These are phyloP conservation scores for Petrolisthes manimaculis DNA, from an alignment of 2,888 invertebrate genomes.

Conservation along the genomic window DNA sequence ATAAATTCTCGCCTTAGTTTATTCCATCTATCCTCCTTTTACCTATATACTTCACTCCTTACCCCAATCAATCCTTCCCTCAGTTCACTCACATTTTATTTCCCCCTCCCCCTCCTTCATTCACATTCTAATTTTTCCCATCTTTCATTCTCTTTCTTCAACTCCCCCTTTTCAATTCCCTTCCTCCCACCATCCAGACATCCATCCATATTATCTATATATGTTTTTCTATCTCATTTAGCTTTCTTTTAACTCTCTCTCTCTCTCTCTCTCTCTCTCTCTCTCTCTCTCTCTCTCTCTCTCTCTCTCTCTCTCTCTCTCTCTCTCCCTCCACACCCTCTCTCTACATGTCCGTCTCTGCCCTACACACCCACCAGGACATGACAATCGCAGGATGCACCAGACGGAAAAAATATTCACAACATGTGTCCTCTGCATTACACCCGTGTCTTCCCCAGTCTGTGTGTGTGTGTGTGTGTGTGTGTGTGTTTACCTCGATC, in stretches of 20 bases:
- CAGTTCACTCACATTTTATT: too few species aligned
- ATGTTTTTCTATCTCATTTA: not conserved
- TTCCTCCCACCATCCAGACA: too few species aligned
- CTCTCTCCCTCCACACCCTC: not conserved
- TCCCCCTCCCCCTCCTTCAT: too few species aligned
- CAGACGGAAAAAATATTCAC: not conserved
- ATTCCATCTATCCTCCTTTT: not conserved
- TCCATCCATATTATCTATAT: too few species aligned
- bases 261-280: not conserved
- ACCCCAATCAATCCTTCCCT: not conserved
- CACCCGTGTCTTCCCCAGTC: not conserved
- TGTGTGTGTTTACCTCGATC: too few species aligned
- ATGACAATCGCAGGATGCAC: conserved; percentile 4
- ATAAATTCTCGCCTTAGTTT: too few species aligned
- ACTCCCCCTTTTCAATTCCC: too few species aligned
- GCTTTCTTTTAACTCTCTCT: too few species aligned
- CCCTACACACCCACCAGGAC: not conserved
- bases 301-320: not conserved
- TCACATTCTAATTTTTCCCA: too few species aligned
- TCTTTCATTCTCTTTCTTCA: too few species aligned
- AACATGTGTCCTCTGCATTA: conserved; percentile 5
- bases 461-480: not conserved
- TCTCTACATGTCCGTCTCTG: too few species aligned
- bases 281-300: not conserved
- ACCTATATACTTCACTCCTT: not conserved